phyloP scores from a whole-genome alignment of 2,888 invertebrate genomes.

The Cheilosia soror region DNA sequence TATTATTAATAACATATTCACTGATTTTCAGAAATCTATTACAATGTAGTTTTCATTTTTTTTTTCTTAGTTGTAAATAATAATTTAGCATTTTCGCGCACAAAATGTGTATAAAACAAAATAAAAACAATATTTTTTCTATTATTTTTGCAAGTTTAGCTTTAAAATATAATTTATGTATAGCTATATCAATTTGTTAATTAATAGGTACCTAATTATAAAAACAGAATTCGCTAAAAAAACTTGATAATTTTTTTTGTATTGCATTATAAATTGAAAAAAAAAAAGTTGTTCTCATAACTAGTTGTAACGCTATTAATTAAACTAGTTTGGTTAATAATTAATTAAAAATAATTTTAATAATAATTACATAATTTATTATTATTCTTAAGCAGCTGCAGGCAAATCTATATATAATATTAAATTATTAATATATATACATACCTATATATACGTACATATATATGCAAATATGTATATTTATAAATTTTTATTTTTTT shows the following conservation, averaged over 20 bases:
- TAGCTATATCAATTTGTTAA: slow-evolving; percentile 29
- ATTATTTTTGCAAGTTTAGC: slow-evolving; percentile 21
- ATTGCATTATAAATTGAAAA: slow-evolving; percentile 33
- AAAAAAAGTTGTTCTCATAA: slow-evolving; percentile 32
- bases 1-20: slow-evolving; percentile 58
- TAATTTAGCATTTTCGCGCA: slow-evolving; percentile 60
- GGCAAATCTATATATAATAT: not conserved
- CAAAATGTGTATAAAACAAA: slow-evolving; percentile 47
- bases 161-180: slow-evolving; percentile 50
- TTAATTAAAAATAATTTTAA: slow-evolving; percentile 38
- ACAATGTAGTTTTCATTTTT: slow-evolving; percentile 10
- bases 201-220: slow-evolving; percentile 19
- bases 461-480: too few species aligned
- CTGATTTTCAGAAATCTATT: slow-evolving; percentile 45
- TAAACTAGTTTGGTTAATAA: slow-evolving; percentile 68
- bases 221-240: slow-evolving; percentile 63
- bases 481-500: not conserved
- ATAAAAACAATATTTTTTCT: slow-evolving; percentile 43
- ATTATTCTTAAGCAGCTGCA: slow-evolving; percentile 37
- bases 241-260: slow-evolving; percentile 32
- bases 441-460: too few species aligned
- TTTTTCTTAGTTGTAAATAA: slow-evolving; percentile 50
- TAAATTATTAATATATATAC: not conserved
- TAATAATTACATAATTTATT: slow-evolving; percentile 31
- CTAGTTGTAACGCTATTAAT: slow-evolving; percentile 60